These are phyloP conservation scores for Eonycteris spelaea DNA, from an alignment of 2,113 vertebrate species.

Conservation along the genomic window DNA sequence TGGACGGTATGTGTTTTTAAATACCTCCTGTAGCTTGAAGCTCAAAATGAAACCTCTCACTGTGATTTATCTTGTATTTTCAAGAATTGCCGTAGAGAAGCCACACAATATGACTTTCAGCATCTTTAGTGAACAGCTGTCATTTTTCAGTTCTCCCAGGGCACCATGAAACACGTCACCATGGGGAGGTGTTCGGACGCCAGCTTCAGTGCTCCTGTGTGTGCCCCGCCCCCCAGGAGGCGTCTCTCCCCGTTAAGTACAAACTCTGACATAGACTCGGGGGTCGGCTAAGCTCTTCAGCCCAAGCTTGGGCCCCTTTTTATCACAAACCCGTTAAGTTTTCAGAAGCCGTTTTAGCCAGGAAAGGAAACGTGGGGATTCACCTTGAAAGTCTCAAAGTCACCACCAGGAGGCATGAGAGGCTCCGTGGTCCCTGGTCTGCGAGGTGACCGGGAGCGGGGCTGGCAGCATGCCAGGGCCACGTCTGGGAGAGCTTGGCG, in stretches of 20 bases:
- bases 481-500: rapidly evolving
- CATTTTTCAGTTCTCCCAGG: not conserved
- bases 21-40: not conserved
- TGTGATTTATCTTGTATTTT: not conserved
- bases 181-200: rapidly evolving
- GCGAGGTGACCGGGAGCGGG: rapidly evolving
- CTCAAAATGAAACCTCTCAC: not conserved
- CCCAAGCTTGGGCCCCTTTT: not conserved
- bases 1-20: not conserved
- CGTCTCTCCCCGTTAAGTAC: not conserved
- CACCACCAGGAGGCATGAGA: not conserved
- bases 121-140: not conserved
- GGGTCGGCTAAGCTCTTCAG: not conserved
- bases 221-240: too few species aligned
- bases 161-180: not conserved
- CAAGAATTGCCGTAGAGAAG: not conserved
- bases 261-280: not conserved
- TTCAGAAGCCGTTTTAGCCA: not conserved
- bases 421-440: not conserved
- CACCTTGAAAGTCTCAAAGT: not conserved
- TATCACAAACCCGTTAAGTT: not conserved
- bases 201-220: too few species aligned
- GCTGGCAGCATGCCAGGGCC: rapidly evolving
- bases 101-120: not conserved
- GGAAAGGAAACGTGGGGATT: not conserved